Evolutionary conservation across 2,113 vertebrate genomes (phyloP).

Genomic region (Pseudopipra pipra): DNA sequence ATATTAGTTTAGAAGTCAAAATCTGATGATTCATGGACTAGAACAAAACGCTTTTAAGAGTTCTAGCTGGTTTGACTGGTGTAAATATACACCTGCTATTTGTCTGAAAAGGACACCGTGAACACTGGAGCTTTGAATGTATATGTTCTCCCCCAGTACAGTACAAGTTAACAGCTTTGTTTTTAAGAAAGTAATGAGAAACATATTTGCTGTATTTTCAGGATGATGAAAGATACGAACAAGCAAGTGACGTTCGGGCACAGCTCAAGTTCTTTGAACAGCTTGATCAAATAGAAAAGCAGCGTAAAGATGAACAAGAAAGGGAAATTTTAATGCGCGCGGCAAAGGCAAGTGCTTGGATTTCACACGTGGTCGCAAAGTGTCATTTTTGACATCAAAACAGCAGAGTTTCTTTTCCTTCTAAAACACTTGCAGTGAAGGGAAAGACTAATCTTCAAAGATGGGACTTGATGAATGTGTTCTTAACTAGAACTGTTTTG

Average conservation of each 20-base stretch:
- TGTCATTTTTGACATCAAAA: constrained; percentile 32
- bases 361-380: neutral
- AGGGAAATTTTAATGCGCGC: constrained; percentile 92
- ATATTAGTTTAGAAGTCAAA: constrained; percentile 40
- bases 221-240: constrained; percentile 90
- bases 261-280: constrained; percentile 97
- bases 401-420: neutral
- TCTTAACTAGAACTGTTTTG: neutral
- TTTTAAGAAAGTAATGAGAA: neutral
- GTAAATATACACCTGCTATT: constrained; percentile 30
- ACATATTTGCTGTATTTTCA: constrained; percentile 49
- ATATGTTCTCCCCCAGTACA: neutral
- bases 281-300: constrained; percentile 93
- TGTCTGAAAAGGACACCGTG: constrained; percentile 34
- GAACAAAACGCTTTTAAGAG: constrained; percentile 42
- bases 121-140: constrained; percentile 34
- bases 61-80: neutral
- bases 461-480: neutral
- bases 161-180: constrained; percentile 16
- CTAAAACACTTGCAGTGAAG: neutral
- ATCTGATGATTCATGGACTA: constrained; percentile 34
- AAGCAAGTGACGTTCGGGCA: constrained; percentile 87
- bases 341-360: constrained; percentile 84
- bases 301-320: constrained; percentile 92
- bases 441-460: neutral